Conservation (phyloP, 1,140 invertebrate species). For the Scaptodrosophila lebanonensis region DNA sequence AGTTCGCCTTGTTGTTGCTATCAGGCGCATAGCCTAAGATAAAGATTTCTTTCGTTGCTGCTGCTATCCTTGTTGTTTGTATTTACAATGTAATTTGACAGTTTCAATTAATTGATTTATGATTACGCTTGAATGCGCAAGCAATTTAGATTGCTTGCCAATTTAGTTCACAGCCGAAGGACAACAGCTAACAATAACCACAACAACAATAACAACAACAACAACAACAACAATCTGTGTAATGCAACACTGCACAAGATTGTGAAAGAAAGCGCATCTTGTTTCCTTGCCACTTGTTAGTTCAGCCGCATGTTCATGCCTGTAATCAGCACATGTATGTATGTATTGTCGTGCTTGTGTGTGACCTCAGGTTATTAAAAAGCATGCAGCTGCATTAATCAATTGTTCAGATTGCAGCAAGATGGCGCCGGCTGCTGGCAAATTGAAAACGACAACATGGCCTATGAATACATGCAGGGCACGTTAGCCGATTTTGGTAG, state of each 20-base stretch:
- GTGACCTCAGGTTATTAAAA: conserved; percentile 3
- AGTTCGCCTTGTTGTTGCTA: too few species aligned
- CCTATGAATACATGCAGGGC: conserved; percentile 3
- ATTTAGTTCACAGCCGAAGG: conserved; percentile 14
- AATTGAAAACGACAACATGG: conserved; percentile 49
- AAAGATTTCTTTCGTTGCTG: conserved; percentile 35
- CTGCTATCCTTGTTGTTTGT: conserved; percentile 40
- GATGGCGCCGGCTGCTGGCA: conserved; percentile 39
- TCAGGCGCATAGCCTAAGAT: too few species aligned
- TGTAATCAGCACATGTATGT: conserved; percentile 26
- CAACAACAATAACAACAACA: too few species aligned
- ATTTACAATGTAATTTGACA: conserved; percentile 61
- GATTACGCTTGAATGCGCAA: conserved; percentile 18
- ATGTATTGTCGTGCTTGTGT: not conserved
- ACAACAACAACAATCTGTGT: too few species aligned
- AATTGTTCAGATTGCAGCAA: conserved; percentile 65
- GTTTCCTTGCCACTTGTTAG: too few species aligned
- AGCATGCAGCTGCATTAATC: conserved; percentile 31
- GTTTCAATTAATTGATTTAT: conserved; percentile 68
- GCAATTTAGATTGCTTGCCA: conserved; percentile 25
- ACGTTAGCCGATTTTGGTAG: conserved; percentile 26
- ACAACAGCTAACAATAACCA: not conserved
- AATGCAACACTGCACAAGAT: too few species aligned
- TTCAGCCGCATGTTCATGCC: too few species aligned
- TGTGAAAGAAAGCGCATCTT: too few species aligned